Evolutionary conservation across 2,113 vertebrate genomes (phyloP).

Genomic region (Xenus cinereus): DNA sequence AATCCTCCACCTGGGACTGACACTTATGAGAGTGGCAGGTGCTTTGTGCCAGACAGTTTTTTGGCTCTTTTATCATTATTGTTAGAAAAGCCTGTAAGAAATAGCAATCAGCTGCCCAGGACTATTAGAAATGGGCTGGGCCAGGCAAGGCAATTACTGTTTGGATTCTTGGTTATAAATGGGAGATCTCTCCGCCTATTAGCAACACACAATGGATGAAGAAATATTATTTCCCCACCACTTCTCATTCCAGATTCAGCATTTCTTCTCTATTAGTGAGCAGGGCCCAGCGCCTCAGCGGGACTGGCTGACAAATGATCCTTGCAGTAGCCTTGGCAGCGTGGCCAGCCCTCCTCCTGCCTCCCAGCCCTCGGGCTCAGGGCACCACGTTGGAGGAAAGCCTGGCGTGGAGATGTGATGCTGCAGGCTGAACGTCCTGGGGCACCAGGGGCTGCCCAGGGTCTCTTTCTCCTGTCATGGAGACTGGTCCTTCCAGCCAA

Average conservation of each 20-base stretch:
- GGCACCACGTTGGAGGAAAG: fast-evolving
- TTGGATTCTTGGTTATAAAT: neutral
- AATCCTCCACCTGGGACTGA: neutral
- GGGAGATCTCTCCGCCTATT: neutral
- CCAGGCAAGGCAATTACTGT: neutral
- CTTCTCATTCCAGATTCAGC: neutral
- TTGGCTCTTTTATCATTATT: neutral
- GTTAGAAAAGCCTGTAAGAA: neutral
- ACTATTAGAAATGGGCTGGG: neutral
- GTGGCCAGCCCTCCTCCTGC: neutral
- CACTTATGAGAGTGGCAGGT: neutral
- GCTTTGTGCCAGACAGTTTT: neutral
- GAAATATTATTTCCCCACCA: neutral
- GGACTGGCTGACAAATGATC: neutral
- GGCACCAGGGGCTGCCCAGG: neutral
- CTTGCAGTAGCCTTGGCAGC: neutral
- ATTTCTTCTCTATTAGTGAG: neutral
- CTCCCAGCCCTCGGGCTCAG: neutral
- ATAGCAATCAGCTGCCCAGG: neutral
- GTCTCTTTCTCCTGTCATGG: too few relatives aligned
- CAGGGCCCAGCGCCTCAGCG: fast-evolving
- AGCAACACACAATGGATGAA: neutral
- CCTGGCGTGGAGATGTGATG: neutral
- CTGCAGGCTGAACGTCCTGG: neutral
- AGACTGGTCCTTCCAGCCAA: fast-evolving